Evolutionary conservation across 2,888 invertebrate genomes (phyloP).

Genomic region (Chouioia cunea): DNA sequence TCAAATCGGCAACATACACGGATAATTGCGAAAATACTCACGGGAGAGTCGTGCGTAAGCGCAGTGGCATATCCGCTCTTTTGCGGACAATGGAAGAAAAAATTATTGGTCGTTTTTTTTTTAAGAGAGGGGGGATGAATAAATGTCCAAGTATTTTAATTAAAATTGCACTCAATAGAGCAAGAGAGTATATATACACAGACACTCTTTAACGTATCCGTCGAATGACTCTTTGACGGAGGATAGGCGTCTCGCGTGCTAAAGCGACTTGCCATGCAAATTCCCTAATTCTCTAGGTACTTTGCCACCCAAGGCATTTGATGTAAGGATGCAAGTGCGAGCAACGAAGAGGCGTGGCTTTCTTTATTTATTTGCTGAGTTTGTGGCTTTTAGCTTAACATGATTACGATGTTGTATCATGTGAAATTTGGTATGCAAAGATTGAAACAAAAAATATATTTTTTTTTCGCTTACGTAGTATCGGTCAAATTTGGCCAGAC

Average conservation of each 20-base stretch:
- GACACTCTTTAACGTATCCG: not conserved
- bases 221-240: no score
- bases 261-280: slow-evolving; percentile 41
- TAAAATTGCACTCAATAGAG: slow-evolving; percentile 17
- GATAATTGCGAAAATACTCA: slow-evolving; percentile 59
- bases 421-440: no score
- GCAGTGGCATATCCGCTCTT: slow-evolving; percentile 16
- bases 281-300: slow-evolving; percentile 40
- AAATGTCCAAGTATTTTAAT: slow-evolving; percentile 27
- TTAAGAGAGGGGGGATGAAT: no score
- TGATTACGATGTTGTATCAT: no score
- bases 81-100: not conserved
- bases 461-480: no score
- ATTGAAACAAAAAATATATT: no score
- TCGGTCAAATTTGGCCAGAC: no score
- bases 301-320: slow-evolving; percentile 16
- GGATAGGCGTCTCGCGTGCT: slow-evolving; percentile 3
- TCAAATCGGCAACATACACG: slow-evolving; percentile 58
- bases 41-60: slow-evolving; percentile 45
- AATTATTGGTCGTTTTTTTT: no score
- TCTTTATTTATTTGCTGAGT: no score
- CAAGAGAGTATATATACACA: not conserved
- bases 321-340: slow-evolving; percentile 11
- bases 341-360: slow-evolving; percentile 8
- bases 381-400: no score